phyloP scores from a whole-genome alignment of 2,888 invertebrate species.

The Panopea generosa region DNA sequence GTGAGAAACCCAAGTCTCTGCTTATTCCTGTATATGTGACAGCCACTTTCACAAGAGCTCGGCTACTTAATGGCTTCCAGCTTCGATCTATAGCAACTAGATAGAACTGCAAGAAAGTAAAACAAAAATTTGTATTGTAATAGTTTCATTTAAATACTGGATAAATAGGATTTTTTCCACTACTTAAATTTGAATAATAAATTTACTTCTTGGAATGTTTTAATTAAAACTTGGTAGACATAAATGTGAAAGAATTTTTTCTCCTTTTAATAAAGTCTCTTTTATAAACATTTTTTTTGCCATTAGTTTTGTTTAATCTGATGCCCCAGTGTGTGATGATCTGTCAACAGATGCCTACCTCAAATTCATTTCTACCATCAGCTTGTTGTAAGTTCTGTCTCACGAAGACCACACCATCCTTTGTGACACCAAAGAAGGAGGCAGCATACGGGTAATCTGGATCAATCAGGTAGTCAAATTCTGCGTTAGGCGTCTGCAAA shows the following conservation, averaged over 20 bases:
- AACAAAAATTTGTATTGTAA: no score
- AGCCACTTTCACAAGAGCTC: slow-evolving; percentile 64
- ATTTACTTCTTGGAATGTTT: no score
- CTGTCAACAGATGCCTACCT: no score
- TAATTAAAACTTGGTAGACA: no score
- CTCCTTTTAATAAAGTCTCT: no score
- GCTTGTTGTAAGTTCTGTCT: slow-evolving; percentile 52
- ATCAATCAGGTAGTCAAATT: slow-evolving; percentile 72
- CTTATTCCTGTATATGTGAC: slow-evolving; percentile 57
- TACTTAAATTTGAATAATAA: no score
- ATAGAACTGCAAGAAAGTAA: slow-evolving; percentile 68
- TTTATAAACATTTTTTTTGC: no score
- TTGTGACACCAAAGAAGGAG: slow-evolving; percentile 71
- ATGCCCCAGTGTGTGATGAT: no score
- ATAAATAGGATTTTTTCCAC: no score
- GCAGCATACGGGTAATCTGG: slow-evolving; percentile 61
- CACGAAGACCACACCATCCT: slow-evolving; percentile 71
- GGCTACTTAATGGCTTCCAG: slow-evolving; percentile 69
- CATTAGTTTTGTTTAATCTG: no score
- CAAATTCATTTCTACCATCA: slow-evolving; percentile 39
- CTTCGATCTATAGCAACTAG: slow-evolving; percentile 74
- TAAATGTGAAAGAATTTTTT: no score
- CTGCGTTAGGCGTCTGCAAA: slow-evolving; percentile 75
- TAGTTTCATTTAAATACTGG: no score
- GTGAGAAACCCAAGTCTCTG: slow-evolving; percentile 59